Conservation (phyloP, 1,140 invertebrate genomes). For the Danaus plexippus region DNA sequence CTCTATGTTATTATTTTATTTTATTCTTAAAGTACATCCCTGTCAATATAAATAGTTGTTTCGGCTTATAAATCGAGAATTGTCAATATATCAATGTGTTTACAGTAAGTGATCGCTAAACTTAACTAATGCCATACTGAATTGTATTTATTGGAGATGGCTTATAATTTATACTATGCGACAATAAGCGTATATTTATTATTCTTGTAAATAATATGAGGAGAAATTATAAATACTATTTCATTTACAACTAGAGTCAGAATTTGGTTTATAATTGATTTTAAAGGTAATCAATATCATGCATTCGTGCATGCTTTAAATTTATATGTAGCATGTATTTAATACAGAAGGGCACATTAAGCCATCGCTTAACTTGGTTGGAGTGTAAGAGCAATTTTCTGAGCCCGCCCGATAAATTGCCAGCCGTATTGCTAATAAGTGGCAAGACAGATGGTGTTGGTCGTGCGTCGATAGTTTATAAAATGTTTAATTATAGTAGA, state of each 20-base stretch:
- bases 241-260: no score
- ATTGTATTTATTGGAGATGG: no score
- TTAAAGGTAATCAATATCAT: no score
- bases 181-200: no score
- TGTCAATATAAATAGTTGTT: slow-evolving; percentile 12
- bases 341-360: slow-evolving; percentile 29
- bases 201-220: no score
- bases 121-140: no score
- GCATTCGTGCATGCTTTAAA: no score
- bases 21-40: background rate
- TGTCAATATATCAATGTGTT: slow-evolving; percentile 15
- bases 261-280: no score
- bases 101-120: slow-evolving; percentile 8
- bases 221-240: no score
- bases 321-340: slow-evolving; percentile 19
- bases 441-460: slow-evolving; percentile 35
- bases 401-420: slow-evolving; percentile 43
- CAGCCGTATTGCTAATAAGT: slow-evolving; percentile 47
- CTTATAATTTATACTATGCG: no score
- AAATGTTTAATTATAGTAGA: background rate
- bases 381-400: slow-evolving; percentile 38
- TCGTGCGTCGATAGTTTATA: slow-evolving; percentile 1
- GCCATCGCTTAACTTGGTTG: slow-evolving; percentile 35
- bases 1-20: no score
- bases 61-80: slow-evolving; percentile 15